These are phyloP conservation scores for Globicephala melas DNA, from an alignment of 2,113 vertebrate genomes.

Conservation along the genomic window DNA sequence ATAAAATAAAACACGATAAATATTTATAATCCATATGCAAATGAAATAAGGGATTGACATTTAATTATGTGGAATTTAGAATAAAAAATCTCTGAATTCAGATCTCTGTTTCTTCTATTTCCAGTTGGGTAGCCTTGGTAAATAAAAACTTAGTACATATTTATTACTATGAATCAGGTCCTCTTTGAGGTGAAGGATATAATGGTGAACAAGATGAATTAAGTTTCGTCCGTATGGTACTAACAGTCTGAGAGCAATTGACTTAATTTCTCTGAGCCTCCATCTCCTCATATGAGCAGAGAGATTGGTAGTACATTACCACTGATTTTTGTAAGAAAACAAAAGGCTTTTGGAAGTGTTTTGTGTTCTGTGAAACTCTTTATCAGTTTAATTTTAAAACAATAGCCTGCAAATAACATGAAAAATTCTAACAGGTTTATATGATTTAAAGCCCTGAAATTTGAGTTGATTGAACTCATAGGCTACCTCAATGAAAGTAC, in stretches of 20 bases:
- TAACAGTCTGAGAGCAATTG: neutral
- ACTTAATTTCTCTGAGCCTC: neutral
- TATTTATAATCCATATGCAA: neutral
- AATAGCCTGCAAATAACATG: neutral
- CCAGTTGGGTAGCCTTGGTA: neutral
- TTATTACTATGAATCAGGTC: neutral
- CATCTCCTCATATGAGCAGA: neutral
- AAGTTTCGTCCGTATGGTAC: neutral
- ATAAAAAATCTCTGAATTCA: neutral
- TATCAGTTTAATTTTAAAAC: slow-evolving; percentile 28
- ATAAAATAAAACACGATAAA: neutral
- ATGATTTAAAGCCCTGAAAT: neutral
- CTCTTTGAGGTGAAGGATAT: neutral
- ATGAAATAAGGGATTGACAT: neutral
- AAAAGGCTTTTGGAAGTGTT: neutral
- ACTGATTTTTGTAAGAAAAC: neutral
- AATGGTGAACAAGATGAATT: neutral
- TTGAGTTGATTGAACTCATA: neutral
- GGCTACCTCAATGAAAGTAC: neutral
- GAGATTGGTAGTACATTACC: neutral
- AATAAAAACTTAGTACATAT: neutral
- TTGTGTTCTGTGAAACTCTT: neutral
- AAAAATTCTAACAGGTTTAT: neutral
- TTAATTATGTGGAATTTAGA: neutral
- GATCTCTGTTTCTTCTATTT: neutral